Percentiles rank a stretch among this genome's conserved stretches.
Conservation (phyloP, 2,113 vertebrate genomes). For the Coracopsis vasa region DNA sequence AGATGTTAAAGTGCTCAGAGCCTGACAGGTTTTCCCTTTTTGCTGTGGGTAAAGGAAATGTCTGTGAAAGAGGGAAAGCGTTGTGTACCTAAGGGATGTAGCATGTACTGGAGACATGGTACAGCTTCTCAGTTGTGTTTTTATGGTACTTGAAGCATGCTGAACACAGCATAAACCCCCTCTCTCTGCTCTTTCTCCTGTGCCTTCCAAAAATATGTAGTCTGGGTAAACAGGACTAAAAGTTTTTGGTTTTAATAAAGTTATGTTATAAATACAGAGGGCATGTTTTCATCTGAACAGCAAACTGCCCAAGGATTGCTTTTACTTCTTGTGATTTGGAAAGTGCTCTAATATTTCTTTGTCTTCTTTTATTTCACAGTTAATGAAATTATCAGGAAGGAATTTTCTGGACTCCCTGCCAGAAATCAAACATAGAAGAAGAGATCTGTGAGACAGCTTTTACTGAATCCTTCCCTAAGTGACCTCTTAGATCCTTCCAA, state of each 20-base stretch:
- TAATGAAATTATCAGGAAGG: constrained; percentile 99
- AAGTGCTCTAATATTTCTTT: constrained; percentile 12
- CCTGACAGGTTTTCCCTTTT: not conserved
- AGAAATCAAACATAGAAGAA: constrained; percentile 89
- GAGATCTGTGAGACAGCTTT: constrained; percentile 66
- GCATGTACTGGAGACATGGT: not conserved
- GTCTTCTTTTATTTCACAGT: constrained; percentile 80
- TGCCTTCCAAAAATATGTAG: not conserved
- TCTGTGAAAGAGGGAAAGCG: not conserved
- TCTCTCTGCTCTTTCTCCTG: not conserved
- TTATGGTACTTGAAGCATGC: not conserved
- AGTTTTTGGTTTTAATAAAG: not conserved
- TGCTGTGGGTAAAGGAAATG: not conserved
- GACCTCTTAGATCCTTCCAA: constrained; percentile 62
- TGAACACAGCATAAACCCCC: not conserved
- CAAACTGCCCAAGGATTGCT: not conserved
- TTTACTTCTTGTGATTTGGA: not conserved
- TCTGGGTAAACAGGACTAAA: not conserved
- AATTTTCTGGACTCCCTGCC: constrained; percentile 91
- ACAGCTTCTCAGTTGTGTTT: not conserved
- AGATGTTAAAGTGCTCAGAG: not conserved
- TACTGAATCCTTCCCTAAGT: constrained; percentile 52
- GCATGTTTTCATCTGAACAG: not conserved
- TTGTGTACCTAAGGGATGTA: not conserved
- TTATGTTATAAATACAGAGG: not conserved